A percentile compares a stretch with the other conserved stretches of the same genome.
Conservation (phyloP, 2,888 invertebrate species). For the Dicranocentrus wangi region DNA sequence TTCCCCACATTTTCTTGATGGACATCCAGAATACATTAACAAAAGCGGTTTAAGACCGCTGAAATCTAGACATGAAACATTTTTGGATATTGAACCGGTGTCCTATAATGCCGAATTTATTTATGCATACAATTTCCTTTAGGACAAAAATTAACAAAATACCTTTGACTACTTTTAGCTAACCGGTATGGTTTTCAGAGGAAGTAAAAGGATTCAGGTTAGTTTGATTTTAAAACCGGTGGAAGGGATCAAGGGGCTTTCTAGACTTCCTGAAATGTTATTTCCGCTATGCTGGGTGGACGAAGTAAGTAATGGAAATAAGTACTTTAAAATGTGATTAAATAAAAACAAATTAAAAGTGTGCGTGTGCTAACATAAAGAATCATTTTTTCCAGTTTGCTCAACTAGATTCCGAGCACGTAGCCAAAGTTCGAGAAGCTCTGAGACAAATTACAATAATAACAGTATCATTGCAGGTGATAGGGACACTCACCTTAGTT, state of each 20-base stretch:
- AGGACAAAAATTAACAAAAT: no score
- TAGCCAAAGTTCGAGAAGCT: no score
- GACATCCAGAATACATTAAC: conserved; percentile 19
- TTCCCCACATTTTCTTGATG: conserved; percentile 55
- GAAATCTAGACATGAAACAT: background rate
- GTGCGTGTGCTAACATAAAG: no score
- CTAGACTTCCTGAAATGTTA: conserved; percentile 23
- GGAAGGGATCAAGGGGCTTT: conserved; percentile 11
- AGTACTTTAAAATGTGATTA: no score
- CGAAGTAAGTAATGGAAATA: no score
- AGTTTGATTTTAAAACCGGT: conserved; percentile 32
- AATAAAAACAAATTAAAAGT: no score
- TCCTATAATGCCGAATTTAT: background rate
- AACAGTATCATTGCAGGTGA: no score
- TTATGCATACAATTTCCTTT: background rate
- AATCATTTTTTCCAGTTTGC: no score
- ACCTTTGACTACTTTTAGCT: background rate
- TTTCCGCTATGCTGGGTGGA: conserved; percentile 42
- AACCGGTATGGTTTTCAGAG: conserved; percentile 33
- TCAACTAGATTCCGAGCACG: no score
- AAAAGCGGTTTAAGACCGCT: background rate
- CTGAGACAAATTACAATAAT: no score
- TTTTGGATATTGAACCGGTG: conserved; percentile 11
- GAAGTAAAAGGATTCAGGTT: conserved; percentile 31
- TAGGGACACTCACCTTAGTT: no score